These are phyloP conservation scores for Lissocephala sabroskyi DNA, from an alignment of 2,888 invertebrate genomes.

Conservation along the genomic window DNA sequence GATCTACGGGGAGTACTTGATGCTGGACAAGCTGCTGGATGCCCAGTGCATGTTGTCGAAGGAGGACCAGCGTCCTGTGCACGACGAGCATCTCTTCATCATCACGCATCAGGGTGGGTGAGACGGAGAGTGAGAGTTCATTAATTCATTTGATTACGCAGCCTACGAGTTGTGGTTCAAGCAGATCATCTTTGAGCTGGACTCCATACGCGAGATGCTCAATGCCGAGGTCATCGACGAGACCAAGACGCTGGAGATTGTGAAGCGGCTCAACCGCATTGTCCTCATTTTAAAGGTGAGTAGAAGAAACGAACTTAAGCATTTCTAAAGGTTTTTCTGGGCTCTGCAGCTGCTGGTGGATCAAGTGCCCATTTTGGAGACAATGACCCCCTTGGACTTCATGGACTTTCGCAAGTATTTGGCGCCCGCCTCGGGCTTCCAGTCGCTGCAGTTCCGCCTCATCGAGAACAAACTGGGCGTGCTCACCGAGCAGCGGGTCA, in stretches of 20 bases:
- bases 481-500: conserved; percentile 87
- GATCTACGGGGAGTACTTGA: conserved; percentile 92
- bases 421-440: conserved; percentile 97
- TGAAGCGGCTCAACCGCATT: conserved; percentile 91
- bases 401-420: conserved; percentile 97
- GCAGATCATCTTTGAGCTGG: conserved; percentile 97
- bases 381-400: conserved; percentile 99
- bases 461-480: conserved; percentile 94
- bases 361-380: conserved; percentile 97
- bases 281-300: conserved; percentile 92
- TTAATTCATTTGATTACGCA: no score
- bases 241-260: conserved; percentile 91
- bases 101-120: conserved; percentile 94
- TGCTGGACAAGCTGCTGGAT: conserved; percentile 88
- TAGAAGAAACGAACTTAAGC: background rate
- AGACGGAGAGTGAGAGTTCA: background rate
- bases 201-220: conserved; percentile 90
- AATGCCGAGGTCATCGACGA: conserved; percentile 86
- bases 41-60: conserved; percentile 88
- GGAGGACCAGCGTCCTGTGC: conserved; percentile 83
- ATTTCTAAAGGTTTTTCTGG: background rate
- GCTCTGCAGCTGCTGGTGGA: conserved; percentile 87
- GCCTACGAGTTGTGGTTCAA: conserved; percentile 99
- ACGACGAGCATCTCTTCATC: conserved; percentile 98
- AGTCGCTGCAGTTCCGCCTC: conserved; percentile 95